Base-by-base conservation (phyloP, 2,113 vertebrate species). In the Sorex araneus region DNA sequence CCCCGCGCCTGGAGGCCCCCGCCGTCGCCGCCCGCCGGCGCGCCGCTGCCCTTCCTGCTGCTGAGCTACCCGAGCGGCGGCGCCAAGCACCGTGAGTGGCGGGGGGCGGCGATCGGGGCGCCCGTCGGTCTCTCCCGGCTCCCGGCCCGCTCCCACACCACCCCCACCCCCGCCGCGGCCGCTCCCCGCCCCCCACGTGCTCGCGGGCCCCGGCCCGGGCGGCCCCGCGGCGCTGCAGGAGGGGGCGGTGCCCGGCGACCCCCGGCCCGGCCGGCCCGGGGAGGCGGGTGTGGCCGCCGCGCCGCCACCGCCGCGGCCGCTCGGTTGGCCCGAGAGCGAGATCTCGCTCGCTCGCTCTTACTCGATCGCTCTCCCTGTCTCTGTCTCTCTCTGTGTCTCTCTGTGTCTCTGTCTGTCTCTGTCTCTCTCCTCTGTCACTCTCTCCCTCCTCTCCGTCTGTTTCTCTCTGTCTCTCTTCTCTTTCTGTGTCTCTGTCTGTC, bases 61-160 rank as follows among this genome's bases (percentile, higher is more conserved):
- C 96, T 98, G 90, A 97, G 97, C 95, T 97, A 97, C 91, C 95
- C 97, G 50, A 74, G 94, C 50, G 90, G 97, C 43, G 77, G 85
- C 86, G 73, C 88, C 92, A 90, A 96, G 47, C 95, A 96, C 96
- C 95, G 97, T 98, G 95, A 98, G 97, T 98, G 94, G 67, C 69
- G 21, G 66, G 87, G 85, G 57, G 73, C 57, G 36, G 47, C 8
- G 34, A 30, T 32, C 64, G 2, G 6, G 6, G 30, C 18, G 25
- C 30, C 6, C 18, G 8, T 27, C 34, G 5, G 70, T 77, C 40
- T 28, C 63, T 70, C 47, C 90, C 8, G 13, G 16, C 64, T 50
- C 18, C 50, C 75, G 77, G 83, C 91, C 95, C 92, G 32, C 82
- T 47, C 69, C 50, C 84, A 32, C 45, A 6, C 71, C 71, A 1